Conservation (phyloP, 2,797 vertebrate genomes). For the Philypnodon macrostomus region DNA sequence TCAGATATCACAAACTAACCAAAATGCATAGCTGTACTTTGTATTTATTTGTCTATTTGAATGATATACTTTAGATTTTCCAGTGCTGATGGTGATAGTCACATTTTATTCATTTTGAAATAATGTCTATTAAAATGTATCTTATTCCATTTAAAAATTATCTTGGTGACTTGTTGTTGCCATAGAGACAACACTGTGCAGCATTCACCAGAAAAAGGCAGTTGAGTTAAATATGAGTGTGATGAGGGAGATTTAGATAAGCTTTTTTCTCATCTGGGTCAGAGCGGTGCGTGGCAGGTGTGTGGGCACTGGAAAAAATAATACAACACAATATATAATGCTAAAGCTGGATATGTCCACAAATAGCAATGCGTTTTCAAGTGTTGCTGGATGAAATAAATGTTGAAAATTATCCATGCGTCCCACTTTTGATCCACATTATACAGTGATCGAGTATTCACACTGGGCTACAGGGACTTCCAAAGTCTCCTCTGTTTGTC, state of each 20-base stretch:
- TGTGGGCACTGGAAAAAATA: slow-evolving; percentile 21
- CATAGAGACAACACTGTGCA: slow-evolving; percentile 6
- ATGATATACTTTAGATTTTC: too few species aligned
- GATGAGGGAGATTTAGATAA: slow-evolving; percentile 59
- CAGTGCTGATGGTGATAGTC: too few species aligned
- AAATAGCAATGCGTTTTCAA: background rate
- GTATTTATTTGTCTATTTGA: too few species aligned
- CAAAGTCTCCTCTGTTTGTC: slow-evolving; percentile 7
- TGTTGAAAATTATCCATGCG: background rate
- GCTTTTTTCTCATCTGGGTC: slow-evolving; percentile 62
- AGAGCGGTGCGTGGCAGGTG: slow-evolving; percentile 52
- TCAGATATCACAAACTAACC: too few species aligned
- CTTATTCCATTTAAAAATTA: background rate
- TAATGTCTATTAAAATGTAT: background rate
- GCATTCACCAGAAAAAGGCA: slow-evolving; percentile 33
- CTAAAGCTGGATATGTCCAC: background rate
- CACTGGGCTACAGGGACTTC: background rate
- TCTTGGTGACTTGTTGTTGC: slow-evolving; percentile 8
- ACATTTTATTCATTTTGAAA: background rate
- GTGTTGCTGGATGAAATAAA: slow-evolving; percentile 1
- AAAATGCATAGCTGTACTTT: too few species aligned
- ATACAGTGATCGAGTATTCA: slow-evolving; percentile 3
- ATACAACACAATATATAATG: slow-evolving; percentile 1
- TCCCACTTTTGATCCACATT: slow-evolving; percentile 5
- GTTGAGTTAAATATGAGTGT: slow-evolving; percentile 29